Evolutionary conservation across 2,113 vertebrate species (phyloP), one percentile per base, ranked within the genome.

Genomic region (Peucedramus taeniatus): DNA sequence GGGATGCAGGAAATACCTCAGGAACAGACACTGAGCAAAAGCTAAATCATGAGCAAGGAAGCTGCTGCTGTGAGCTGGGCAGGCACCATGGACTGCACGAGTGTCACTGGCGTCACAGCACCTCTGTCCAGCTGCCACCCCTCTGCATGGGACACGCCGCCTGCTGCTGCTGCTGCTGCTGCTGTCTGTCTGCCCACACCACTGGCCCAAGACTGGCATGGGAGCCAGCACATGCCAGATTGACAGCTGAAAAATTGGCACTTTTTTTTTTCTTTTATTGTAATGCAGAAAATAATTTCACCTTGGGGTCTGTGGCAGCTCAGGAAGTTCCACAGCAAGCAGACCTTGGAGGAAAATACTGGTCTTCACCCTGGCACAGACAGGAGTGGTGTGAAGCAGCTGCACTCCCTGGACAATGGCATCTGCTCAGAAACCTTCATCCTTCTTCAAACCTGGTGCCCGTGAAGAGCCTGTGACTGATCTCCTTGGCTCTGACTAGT

Each of bases 41-140:
- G 75, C 44, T 70, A 71, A 50, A 63, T 16, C 35, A 30, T 0
- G 13, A 82, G 70, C 63, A 0, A 35, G 24, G 69, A 49, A 39
- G 69, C 37, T 14, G 74, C 35, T 35, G 66, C 28, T 0, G 0
- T 1, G 3, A 35, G 37, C 39, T 18, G 61, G 2, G 0, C 0
- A 1, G 15, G 60, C 19, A 13, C 30, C 37, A 3, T 0, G 7
- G 53, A 1, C 63, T 19, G 47, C 12, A 15, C 1, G 1, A 2
- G 27, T 50, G 60, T 3, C 51, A 4, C 0, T 7, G 49, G 16
- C 21, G 81, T 26, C n/a, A 42, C 1, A 0, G 47, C 63, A 22
- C 47, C 70, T 24, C 60, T 30, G 51, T 6, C 7, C 18, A 21
- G 47, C 59, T 75, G 60, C 4, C 50, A 22, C 50, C 57, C 28